Evolutionary conservation across 2,888 invertebrate genomes (phyloP).

Genomic region (Phasia obesa): DNA sequence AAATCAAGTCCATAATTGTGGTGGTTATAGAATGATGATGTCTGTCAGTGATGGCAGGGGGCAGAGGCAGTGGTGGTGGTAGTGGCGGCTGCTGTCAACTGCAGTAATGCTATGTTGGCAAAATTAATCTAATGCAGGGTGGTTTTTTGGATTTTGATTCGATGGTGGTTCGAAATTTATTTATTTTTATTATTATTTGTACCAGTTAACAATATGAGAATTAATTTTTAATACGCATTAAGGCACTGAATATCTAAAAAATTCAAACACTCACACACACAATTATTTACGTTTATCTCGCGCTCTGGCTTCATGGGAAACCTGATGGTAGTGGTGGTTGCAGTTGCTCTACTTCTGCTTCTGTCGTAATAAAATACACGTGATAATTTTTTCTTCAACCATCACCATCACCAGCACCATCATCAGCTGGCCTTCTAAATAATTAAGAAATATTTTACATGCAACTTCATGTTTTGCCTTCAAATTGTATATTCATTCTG

Average conservation of each 20-base stretch:
- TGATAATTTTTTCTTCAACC: slow-evolving; percentile 62
- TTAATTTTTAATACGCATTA: slow-evolving; percentile 69
- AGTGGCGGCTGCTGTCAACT: slow-evolving; percentile 54
- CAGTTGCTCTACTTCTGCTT: slow-evolving; percentile 44
- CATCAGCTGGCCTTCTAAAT: slow-evolving; percentile 65
- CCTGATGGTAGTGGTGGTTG: slow-evolving; percentile 32
- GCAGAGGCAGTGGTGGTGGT: slow-evolving; percentile 9
- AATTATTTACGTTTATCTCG: slow-evolving; percentile 1
- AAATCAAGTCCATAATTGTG: slow-evolving; percentile 53
- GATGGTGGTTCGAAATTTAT: slow-evolving; percentile 58
- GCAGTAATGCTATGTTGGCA: slow-evolving; percentile 55
- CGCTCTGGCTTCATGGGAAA: slow-evolving; percentile 27
- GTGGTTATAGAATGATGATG: slow-evolving; percentile 13
- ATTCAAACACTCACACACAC: not conserved
- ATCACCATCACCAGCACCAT: slow-evolving; percentile 53
- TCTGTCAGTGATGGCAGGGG: too few species aligned
- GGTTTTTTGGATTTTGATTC: slow-evolving; percentile 38
- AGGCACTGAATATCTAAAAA: slow-evolving; percentile 37
- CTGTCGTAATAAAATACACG: slow-evolving; percentile 51
- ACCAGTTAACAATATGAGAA: slow-evolving; percentile 68
- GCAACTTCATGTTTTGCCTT: slow-evolving; percentile 58
- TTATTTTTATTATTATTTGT: slow-evolving; percentile 43
- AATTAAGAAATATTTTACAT: slow-evolving; percentile 59
- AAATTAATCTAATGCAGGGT: slow-evolving; percentile 44
- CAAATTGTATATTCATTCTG: slow-evolving; percentile 25